Evolutionary conservation across 2,888 invertebrate species (phyloP), one percentile per base, ranked within the genome.

Genomic region (Pheosia tremula): DNA sequence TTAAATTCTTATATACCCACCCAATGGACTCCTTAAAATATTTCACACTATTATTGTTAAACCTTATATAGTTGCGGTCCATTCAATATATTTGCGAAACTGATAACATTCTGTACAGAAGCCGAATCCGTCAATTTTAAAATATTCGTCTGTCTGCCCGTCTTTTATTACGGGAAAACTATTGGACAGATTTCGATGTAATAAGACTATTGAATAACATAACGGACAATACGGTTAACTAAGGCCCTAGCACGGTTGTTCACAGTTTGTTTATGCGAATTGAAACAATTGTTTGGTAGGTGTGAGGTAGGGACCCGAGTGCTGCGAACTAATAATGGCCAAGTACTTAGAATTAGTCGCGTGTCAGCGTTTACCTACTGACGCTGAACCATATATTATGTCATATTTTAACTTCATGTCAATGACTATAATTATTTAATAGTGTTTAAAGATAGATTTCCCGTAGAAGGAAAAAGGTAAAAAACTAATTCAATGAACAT

Each of bases 201-300:
- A 24, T 24, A 24, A 24, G 24, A 24, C 24, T 24, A 24, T 24
- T 24, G 24, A 24, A 24, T 24, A 24, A 24, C 57, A 39, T 55
- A 70, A 54, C 39, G n/a, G 53, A 39, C 52, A 66, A 63, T 61
- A 57, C 55, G 63, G 56, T 53, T 66, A 53, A 57, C 50, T 56
- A 60, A 57, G 54, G 45, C 54, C 61, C 64, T 61, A 56, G 64
- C 63, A 71, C 62, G 53, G 13, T 66, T 53, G 56, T 53, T 52
- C 24, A 24, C 49, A 58, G 62, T 67, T 71, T 71, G 65, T 69
- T 61, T 69, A 73, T 68, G 69, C 66, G 67, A 71, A 73, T 71
- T 57, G 59, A 60, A 53, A 37, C 53, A 53, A 53, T 53, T 53
- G 63, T 62, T 45, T 49, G 57, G 55, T 56, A 57, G 45, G 52